These are phyloP conservation scores for Melierax canorus DNA, from an alignment of 2,113 vertebrate species.

Conservation along the genomic window DNA sequence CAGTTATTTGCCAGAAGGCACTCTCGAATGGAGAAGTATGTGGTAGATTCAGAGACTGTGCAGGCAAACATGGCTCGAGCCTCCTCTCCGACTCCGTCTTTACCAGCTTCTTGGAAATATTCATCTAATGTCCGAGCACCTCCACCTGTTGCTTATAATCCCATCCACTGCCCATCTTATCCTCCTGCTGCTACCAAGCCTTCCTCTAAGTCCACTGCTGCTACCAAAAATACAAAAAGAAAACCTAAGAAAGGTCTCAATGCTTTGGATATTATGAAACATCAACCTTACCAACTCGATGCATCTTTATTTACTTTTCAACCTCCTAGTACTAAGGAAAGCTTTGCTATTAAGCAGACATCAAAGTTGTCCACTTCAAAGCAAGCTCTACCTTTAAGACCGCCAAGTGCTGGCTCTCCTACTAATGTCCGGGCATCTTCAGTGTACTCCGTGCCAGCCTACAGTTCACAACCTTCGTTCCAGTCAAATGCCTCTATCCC, in stretches of 20 bases:
- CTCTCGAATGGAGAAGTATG: constrained; percentile 95
- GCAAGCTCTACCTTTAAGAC: constrained; percentile 68
- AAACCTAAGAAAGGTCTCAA: constrained; percentile 88
- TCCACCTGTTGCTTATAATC: constrained; percentile 90
- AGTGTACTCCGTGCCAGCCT: constrained; percentile 76
- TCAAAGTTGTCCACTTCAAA: constrained; percentile 67
- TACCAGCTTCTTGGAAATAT: constrained; percentile 93
- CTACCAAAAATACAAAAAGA: constrained; percentile 70
- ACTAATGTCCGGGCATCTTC: constrained; percentile 53
- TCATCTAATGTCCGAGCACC: constrained; percentile 92
- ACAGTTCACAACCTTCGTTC: constrained; percentile 77
- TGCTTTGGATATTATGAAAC: constrained; percentile 95
- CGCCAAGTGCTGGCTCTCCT: constrained; percentile 58
- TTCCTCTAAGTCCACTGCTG: constrained; percentile 62
- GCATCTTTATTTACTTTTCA: constrained; percentile 94
- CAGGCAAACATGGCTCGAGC: constrained; percentile 85
- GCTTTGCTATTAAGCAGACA: constrained; percentile 68
- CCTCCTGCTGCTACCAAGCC: constrained; percentile 85
- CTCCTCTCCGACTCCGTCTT: constrained; percentile 86
- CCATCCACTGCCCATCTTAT: constrained; percentile 90
- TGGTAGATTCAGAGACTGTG: constrained; percentile 94
- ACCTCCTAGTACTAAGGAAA: constrained; percentile 79
- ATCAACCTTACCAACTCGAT: constrained; percentile 92
- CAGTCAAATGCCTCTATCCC: constrained; percentile 69
- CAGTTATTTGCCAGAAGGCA: constrained; percentile 95